Evolutionary conservation across 2,888 invertebrate species (phyloP), one percentile per base, ranked within the genome.

Genomic region (Ormyrus thymus): DNA sequence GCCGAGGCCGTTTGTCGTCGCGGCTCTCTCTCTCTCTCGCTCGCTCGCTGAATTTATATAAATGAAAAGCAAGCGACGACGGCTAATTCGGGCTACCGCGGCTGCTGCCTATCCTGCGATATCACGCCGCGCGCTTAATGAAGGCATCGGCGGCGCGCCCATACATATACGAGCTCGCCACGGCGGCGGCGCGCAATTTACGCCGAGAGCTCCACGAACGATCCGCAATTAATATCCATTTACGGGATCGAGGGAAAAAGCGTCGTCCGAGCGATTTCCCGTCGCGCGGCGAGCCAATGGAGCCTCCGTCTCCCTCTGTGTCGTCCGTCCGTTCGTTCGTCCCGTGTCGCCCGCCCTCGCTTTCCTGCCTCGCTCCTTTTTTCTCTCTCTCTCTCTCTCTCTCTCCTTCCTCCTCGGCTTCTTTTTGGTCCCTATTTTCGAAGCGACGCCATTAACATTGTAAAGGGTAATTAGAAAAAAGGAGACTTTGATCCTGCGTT

Each of bases 201-300:
- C 72, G 55, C 72, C 29, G 15, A 58, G 13, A 29, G 43, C 48
- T 55, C 13, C 50, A 9, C 45, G 58, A 56, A 53, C 68, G 78
- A 78, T 71, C 76, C 13, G 65, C 73, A 81, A 81, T 81, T 81
- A 81, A 81, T 81, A 81, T 79, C 81, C 73, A 81, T 81, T 81
- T 79, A 80, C 68, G 64, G n/a, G 46, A 65, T 6, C 29, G n/a
- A 59, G 11, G 29, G 43, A 64, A 78, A 69, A 66, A 71, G 74
- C 58, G 82, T 81, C 79, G 80, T 78, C 74, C 50, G 76, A 72
- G 82, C 84, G 85, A 87, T 84, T 83, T 84, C 72, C 83, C 82
- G 83, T 83, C 84, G 86, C 86, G 86, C 85, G 84, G 29, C 7
- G 61, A 13, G 13, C 11, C 13, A 48, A 10, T 64, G 6, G 3